phyloP scores from a whole-genome alignment of 2,888 invertebrate species.

The Allophyes oxyacanthae region DNA sequence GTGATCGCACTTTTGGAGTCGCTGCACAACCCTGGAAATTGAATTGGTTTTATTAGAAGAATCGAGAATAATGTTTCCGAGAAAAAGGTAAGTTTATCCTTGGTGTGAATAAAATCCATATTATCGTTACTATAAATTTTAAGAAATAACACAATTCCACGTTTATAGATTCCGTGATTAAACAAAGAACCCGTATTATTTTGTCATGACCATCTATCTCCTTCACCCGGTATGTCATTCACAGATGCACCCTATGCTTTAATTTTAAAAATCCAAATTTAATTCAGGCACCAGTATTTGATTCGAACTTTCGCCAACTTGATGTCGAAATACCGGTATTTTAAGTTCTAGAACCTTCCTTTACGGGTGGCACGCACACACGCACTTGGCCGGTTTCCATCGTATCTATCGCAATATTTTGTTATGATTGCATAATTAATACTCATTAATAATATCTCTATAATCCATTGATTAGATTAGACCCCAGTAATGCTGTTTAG shows the following conservation, averaged over 20 bases:
- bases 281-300: too few relatives aligned
- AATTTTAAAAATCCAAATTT: too few relatives aligned
- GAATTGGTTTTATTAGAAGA: conserved; percentile 11
- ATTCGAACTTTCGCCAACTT: too few relatives aligned
- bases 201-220: too few relatives aligned
- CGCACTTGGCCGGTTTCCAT: conserved; percentile 8
- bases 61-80: background rate
- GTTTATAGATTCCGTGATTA: too few relatives aligned
- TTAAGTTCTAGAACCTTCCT: background rate
- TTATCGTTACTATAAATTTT: too few relatives aligned
- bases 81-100: background rate
- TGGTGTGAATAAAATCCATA: too few relatives aligned
- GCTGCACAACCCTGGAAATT: conserved; percentile 90
- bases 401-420: conserved; percentile 18
- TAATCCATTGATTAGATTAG: conserved; percentile 40
- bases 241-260: too few relatives aligned
- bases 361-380: conserved; percentile 5
- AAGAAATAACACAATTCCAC: too few relatives aligned
- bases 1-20: conserved; percentile 86
- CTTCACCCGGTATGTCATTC: too few relatives aligned
- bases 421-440: conserved; percentile 26
- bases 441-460: conserved; percentile 5
- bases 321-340: too few relatives aligned
- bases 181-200: too few relatives aligned
- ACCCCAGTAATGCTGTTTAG: conserved; percentile 4